phyloP scores from a whole-genome alignment of 2,113 vertebrate genomes.

The Catagonus wagneri region DNA sequence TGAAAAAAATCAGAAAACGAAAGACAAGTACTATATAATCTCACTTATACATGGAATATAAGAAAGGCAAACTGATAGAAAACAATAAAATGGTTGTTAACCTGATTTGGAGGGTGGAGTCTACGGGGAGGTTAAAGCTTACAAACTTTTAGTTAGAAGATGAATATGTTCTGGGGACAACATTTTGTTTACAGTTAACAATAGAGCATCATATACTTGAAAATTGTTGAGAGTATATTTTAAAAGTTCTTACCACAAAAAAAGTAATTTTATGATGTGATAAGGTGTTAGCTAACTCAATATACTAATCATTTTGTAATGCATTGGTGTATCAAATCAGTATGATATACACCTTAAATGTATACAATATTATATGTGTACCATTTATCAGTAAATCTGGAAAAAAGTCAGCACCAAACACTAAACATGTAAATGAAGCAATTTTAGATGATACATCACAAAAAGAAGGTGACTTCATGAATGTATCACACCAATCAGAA shows the following conservation, averaged over 20 bases:
- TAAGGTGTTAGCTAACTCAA: background rate
- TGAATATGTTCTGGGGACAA: background rate
- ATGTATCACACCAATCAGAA: background rate
- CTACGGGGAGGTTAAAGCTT: background rate
- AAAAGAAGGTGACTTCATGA: background rate
- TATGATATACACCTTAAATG: background rate
- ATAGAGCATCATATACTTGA: background rate
- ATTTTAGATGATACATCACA: background rate
- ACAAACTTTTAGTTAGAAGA: background rate
- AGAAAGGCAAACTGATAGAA: background rate
- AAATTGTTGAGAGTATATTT: background rate
- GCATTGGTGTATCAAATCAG: background rate
- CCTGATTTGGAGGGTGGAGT: fast-evolving
- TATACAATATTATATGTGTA: background rate
- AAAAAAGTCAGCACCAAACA: background rate
- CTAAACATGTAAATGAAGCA: background rate
- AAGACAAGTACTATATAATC: background rate
- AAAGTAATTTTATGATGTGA: background rate
- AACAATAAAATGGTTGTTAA: background rate
- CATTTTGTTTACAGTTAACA: background rate
- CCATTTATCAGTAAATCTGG: background rate
- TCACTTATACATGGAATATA: background rate
- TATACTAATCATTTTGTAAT: background rate
- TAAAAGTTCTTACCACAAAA: background rate
- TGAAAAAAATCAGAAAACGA: background rate